These are phyloP conservation scores for Lethocerus indicus DNA, from an alignment of 1,140 invertebrate genomes.

Conservation along the genomic window DNA sequence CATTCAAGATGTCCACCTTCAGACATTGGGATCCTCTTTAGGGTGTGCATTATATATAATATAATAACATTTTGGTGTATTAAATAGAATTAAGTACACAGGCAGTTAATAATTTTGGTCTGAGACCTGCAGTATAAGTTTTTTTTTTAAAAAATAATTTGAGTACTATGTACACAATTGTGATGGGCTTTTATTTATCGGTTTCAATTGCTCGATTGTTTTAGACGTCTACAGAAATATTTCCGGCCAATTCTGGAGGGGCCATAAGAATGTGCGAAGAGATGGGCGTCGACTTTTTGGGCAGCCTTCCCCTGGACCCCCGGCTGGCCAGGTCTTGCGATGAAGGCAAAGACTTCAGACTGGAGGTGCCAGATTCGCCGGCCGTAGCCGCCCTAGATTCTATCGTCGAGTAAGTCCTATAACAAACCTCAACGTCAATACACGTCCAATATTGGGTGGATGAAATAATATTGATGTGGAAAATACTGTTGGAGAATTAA, in stretches of 20 bases:
- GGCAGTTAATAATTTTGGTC: background rate
- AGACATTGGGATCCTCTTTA: too few species aligned
- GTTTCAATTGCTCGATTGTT: background rate
- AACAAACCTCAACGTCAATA: too few species aligned
- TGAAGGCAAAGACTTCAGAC: conserved; percentile 37
- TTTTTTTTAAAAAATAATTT: conserved; percentile 1
- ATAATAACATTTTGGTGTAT: background rate
- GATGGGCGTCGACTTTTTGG: conserved; percentile 46
- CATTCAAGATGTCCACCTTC: too few species aligned
- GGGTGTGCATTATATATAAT: background rate
- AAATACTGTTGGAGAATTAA: too few species aligned
- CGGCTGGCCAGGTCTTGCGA: conserved; percentile 57
- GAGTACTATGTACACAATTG: too few species aligned
- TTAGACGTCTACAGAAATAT: conserved; percentile 53
- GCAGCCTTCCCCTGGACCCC: conserved; percentile 66
- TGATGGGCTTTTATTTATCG: too few species aligned
- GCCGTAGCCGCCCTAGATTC: conserved; percentile 28
- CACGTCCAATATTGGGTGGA: too few species aligned
- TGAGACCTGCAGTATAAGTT: background rate
- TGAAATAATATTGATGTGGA: too few species aligned
- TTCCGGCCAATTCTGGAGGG: conserved; percentile 51
- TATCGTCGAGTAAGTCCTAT: too few species aligned
- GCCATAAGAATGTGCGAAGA: conserved; percentile 42
- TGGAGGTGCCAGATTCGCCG: conserved; percentile 47
- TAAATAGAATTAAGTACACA: background rate